Evolutionary conservation across 1,140 invertebrate species (phyloP).

Genomic region (Lordiphosa collinella): DNA sequence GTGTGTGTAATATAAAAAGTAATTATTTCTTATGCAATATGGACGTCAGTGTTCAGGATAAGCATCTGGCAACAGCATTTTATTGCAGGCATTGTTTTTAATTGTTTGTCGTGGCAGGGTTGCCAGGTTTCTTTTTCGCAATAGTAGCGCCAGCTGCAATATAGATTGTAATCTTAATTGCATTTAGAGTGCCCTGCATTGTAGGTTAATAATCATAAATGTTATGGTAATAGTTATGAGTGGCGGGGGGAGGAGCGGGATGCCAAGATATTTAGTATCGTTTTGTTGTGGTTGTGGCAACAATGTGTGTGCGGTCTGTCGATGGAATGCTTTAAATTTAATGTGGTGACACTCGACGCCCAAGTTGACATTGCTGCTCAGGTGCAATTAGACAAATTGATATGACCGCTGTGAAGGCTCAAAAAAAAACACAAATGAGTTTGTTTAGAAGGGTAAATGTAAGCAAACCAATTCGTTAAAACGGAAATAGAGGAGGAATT

Average conservation of each 20-base stretch:
- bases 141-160: conserved; percentile 46
- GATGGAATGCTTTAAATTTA: conserved; percentile 35
- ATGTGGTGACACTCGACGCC: conserved; percentile 29
- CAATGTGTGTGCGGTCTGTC: conserved; percentile 37
- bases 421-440: neutral
- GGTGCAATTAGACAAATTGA: conserved; percentile 41
- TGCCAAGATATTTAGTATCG: conserved; percentile 36
- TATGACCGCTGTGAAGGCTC: conserved; percentile 11
- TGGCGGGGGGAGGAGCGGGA: neutral
- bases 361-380: conserved; percentile 2
- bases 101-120: conserved; percentile 66
- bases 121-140: conserved; percentile 45
- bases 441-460: too few relatives aligned
- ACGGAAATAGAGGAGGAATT: too few relatives aligned
- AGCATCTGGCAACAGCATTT: conserved; percentile 72
- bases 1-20: conserved; percentile 75
- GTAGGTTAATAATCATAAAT: conserved; percentile 77
- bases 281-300: conserved; percentile 32
- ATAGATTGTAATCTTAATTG: conserved; percentile 76
- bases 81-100: conserved; percentile 72
- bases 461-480: too few relatives aligned
- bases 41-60: conserved; percentile 36
- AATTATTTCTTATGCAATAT: conserved; percentile 77
- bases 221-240: conserved; percentile 71
- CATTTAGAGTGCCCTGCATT: conserved; percentile 77